phyloP scores from a whole-genome alignment of 2,113 vertebrate species.

The Gracilinanus agilis region DNA sequence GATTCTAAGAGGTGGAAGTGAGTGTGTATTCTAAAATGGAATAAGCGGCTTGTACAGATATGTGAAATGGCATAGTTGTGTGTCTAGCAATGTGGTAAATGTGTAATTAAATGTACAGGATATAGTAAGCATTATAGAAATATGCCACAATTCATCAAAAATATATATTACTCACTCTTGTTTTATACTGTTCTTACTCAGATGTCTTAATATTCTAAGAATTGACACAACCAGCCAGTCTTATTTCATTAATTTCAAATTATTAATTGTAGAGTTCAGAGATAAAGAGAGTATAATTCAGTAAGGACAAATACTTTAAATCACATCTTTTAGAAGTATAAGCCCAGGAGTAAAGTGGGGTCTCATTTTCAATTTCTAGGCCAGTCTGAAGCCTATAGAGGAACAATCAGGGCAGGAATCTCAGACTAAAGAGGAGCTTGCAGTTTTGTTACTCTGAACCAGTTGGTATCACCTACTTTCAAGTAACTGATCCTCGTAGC shows the following conservation, averaged over 20 bases:
- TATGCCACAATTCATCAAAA: slow-evolving; percentile 63
- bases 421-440: too few relatives aligned
- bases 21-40: neutral
- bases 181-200: slow-evolving; percentile 56
- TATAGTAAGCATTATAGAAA: slow-evolving; percentile 39
- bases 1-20: neutral
- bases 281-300: neutral
- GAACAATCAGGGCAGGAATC: too few relatives aligned
- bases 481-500: too few relatives aligned
- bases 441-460: too few relatives aligned
- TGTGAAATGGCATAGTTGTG: neutral
- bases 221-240: slow-evolving; percentile 11
- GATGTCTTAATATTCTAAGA: slow-evolving; percentile 58
- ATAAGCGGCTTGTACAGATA: neutral
- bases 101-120: slow-evolving; percentile 2
- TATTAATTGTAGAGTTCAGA: slow-evolving; percentile 43
- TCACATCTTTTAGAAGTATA: slow-evolving; percentile 52
- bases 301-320: slow-evolving; percentile 47
- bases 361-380: too few relatives aligned
- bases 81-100: neutral
- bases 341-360: neutral
- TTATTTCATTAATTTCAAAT: neutral
- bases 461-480: too few relatives aligned
- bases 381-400: too few relatives aligned
- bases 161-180: slow-evolving; percentile 30